Evolutionary conservation across 1,140 invertebrate genomes (phyloP).

Genomic region (Holcopasites calliopsidis): DNA sequence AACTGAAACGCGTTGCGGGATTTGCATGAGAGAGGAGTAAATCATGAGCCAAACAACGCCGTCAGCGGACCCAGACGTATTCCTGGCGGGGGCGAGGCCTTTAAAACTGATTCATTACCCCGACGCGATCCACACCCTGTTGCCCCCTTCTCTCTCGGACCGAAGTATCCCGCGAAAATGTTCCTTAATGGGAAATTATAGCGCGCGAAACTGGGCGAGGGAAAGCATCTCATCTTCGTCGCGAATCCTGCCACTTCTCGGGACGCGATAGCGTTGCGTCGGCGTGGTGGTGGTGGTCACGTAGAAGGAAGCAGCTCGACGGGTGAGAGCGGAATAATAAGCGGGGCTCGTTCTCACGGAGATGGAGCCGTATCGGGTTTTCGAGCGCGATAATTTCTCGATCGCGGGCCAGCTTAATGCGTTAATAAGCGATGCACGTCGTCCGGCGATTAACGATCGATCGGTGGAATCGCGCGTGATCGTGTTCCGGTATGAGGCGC

Average conservation of each 20-base stretch:
- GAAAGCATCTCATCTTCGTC: not conserved
- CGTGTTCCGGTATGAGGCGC: slow-evolving; percentile 33
- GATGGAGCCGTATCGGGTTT: slow-evolving; percentile 1
- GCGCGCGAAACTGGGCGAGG: slow-evolving; percentile 37
- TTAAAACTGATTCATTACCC: slow-evolving; percentile 75
- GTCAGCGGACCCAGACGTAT: slow-evolving; percentile 45
- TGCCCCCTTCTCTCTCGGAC: not conserved
- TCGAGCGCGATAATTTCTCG: slow-evolving; percentile 35
- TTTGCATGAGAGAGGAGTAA: slow-evolving; percentile 54
- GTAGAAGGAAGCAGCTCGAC: slow-evolving; percentile 7
- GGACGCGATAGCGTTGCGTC: not conserved
- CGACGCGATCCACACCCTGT: slow-evolving; percentile 26
- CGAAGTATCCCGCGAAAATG: slow-evolving; percentile 42
- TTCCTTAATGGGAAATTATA: slow-evolving; percentile 69
- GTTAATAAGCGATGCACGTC: slow-evolving; percentile 39
- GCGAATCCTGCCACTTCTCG: not conserved
- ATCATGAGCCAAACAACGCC: slow-evolving; percentile 69
- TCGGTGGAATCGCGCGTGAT: slow-evolving; percentile 34
- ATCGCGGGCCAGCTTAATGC: not conserved
- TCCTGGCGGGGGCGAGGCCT: slow-evolving; percentile 62
- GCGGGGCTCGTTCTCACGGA: slow-evolving; percentile 6
- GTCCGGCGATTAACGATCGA: slow-evolving; percentile 44
- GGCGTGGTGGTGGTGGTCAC: not conserved
- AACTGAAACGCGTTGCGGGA: slow-evolving; percentile 11
- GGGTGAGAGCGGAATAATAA: slow-evolving; percentile 33